Conservation (phyloP, 1,140 invertebrate species). For the Branchinecta lindahli region DNA sequence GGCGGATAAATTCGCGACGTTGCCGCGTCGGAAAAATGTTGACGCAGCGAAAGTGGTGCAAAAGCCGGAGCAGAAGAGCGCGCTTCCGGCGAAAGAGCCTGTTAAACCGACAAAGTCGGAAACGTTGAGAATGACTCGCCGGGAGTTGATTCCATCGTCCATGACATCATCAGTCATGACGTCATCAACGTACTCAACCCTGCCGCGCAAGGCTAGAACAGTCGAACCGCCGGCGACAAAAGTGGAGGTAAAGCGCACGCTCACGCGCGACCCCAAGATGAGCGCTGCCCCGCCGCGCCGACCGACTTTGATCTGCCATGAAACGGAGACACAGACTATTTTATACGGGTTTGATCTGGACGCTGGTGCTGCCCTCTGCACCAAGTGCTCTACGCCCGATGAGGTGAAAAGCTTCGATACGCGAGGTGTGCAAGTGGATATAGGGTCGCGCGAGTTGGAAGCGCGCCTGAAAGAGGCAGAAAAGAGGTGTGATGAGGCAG, state of each 20-base stretch:
- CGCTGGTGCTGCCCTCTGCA: background rate
- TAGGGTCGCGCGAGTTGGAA: background rate
- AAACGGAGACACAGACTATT: background rate
- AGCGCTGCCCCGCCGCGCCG: background rate
- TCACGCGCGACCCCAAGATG: background rate
- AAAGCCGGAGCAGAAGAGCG: constrained; percentile 10
- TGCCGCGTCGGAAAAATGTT: constrained; percentile 18
- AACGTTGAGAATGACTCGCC: background rate
- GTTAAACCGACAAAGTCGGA: background rate
- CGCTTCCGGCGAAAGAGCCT: constrained; percentile 8
- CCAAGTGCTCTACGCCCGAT: background rate
- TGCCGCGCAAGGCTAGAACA: background rate
- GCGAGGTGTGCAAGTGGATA: background rate
- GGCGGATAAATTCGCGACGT: constrained; percentile 20
- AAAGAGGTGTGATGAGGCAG: background rate
- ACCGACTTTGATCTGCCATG: background rate
- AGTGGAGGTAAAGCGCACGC: background rate
- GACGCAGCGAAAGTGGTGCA: background rate
- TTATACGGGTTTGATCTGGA: background rate
- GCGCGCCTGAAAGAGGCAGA: background rate
- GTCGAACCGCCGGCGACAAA: background rate
- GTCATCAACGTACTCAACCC: constrained; percentile 1
- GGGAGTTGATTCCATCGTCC: background rate
- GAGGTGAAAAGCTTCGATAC: background rate
- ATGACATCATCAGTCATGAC: background rate